Percentiles rank a stretch among this genome's conserved stretches.
Conservation (phyloP, 2,113 vertebrate genomes). For the Drymodes brunneopygia region DNA sequence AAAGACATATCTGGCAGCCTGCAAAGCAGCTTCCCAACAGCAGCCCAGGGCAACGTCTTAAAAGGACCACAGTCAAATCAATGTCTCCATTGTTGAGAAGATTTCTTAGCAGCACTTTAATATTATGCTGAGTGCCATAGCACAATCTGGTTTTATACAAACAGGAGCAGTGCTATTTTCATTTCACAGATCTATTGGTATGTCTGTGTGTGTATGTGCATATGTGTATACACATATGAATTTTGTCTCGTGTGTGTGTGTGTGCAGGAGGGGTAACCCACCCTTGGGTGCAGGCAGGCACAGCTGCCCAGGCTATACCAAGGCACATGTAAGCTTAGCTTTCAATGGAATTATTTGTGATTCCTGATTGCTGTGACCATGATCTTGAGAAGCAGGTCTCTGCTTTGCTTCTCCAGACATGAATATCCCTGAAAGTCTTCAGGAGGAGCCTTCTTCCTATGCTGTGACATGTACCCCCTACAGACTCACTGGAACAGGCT, state of each 20-base stretch:
- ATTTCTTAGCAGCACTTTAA: background rate
- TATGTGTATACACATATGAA: background rate
- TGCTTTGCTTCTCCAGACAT: background rate
- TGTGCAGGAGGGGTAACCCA: background rate
- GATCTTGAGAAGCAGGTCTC: background rate
- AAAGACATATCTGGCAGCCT: background rate
- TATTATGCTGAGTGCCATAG: background rate
- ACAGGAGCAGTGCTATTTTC: background rate
- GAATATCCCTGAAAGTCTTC: background rate
- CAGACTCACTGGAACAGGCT: background rate
- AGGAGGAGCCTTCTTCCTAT: background rate
- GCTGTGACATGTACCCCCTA: background rate
- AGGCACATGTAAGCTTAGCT: rapidly evolving
- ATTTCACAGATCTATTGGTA: background rate
- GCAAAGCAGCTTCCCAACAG: background rate
- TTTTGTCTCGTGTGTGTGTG: background rate
- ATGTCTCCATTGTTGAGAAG: background rate
- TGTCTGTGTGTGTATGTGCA: no score
- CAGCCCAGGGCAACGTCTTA: slow-evolving; percentile 29
- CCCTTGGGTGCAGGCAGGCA: background rate
- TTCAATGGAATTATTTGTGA: background rate
- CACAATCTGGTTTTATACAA: background rate
- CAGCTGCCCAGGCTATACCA: background rate
- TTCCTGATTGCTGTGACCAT: background rate
- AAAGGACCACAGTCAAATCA: slow-evolving; percentile 3